Evolutionary conservation across 2,888 invertebrate genomes (phyloP), one percentile per base, ranked within the genome.

Genomic region (Drosophila niveifrons): DNA sequence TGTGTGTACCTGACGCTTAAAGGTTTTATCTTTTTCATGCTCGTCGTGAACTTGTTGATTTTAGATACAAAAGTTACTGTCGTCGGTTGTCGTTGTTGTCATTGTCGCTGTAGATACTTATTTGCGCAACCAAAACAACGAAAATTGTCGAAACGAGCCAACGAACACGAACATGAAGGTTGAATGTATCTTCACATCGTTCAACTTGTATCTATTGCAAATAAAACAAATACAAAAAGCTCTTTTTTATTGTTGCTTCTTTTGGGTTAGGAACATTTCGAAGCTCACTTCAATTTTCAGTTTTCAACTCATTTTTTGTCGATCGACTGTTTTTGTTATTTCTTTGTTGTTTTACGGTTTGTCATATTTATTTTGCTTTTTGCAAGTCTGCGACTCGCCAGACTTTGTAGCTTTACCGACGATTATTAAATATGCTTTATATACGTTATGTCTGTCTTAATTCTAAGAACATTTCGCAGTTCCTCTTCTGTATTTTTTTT

Each of bases 21-120:
- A 81, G 76, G 82, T 88, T 88, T 88, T 85, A 81, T 88, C 82
- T 88, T 65, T 68, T 75, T 72, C 67, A 61, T 76, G 85, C 75
- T 66, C 79, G 72, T 82, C 72, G 73, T 81, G 88, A 85, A 85
- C 88, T 85, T 88, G 85, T 85, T 85, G 85, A 86, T 85, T 86
- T 81, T 81, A 88, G 85, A 85, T 85, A 85, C 87, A 88, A 50
- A 87, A 72, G 47, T 75, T 72, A 58, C 48, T 63, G 71, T 63
- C 39, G 72, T 52, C 59, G 56, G 56, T 72, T 57, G 71, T 48
- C 28, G 61, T 48, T 48, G 61, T 52, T 48, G 59, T 64, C 52
- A 58, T 57, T 59, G 70, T 61, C 41, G 78, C 34, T 58, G 57
- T 68, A 62, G 64, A 46, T 53, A 58, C 47, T 50, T 69, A 75